phyloP scores from a whole-genome alignment of 2,888 invertebrate species.

The Drosophila suboccidentalis region DNA sequence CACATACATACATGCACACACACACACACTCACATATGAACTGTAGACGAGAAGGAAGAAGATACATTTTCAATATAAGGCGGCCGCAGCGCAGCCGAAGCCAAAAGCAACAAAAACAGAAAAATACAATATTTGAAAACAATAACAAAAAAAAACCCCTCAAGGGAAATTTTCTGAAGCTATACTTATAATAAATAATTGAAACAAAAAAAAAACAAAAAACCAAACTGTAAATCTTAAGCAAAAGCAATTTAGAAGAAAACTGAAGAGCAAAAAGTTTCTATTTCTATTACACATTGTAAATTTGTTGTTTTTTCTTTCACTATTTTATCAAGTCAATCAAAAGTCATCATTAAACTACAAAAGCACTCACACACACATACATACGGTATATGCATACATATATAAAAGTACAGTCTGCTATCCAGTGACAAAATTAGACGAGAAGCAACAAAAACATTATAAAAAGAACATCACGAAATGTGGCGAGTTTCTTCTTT shows the following conservation, averaged over 20 bases:
- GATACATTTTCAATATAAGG: slow-evolving; percentile 34
- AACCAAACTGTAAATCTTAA: slow-evolving; percentile 58
- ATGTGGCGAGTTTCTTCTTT: slow-evolving; percentile 30
- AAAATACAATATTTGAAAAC: slow-evolving; percentile 43
- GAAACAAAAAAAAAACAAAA: slow-evolving; percentile 16
- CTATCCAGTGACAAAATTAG: slow-evolving; percentile 48
- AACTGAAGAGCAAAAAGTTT: slow-evolving; percentile 59
- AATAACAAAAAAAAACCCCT: slow-evolving; percentile 32
- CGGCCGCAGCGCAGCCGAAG: slow-evolving; percentile 65
- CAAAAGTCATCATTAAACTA: slow-evolving; percentile 25
- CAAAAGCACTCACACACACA: slow-evolving; percentile 6
- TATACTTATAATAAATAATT: slow-evolving; percentile 52
- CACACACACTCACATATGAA: slow-evolving; percentile 25
- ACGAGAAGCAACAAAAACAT: slow-evolving; percentile 7
- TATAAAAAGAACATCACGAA: slow-evolving; percentile 44
- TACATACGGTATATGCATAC: not conserved
- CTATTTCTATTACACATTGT: slow-evolving; percentile 53
- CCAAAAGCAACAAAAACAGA: slow-evolving; percentile 76
- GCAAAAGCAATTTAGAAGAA: slow-evolving; percentile 56
- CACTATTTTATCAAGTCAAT: slow-evolving; percentile 25
- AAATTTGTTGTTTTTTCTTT: slow-evolving; percentile 49
- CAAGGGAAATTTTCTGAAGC: slow-evolving; percentile 25
- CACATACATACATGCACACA: slow-evolving; percentile 34
- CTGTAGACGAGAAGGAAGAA: slow-evolving; percentile 40
- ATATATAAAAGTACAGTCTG: slow-evolving; percentile 35